Evolutionary conservation across 2,797 vertebrate species (phyloP), one percentile per base, ranked within the genome.

Genomic region (Sebastes steindachneri): DNA sequence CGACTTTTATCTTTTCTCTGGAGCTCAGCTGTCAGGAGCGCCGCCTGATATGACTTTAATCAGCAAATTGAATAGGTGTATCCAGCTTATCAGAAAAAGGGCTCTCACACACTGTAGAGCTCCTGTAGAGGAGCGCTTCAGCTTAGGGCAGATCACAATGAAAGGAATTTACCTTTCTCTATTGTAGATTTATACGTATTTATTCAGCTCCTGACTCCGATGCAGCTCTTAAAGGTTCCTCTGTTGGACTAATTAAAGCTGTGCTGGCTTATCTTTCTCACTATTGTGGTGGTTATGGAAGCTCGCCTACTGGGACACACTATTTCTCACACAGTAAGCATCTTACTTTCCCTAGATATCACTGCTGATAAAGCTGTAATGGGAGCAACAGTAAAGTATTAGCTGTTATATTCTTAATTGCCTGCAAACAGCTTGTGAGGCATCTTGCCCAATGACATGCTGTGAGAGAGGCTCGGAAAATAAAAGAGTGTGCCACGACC

Each of bases 21-120:
- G 55, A 83, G 89, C 86, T 86, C 60, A 78, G 81, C 89, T 91
- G 89, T 92, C 90, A 88, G 88, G 48, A 83, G 77, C 48, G 37
- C 68, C 28, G 75, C 69, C 84, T 88, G 89, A 87, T 89, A 87
- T 84, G 85, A 89, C 90, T 93, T 92, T 92, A 93, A 94, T 92
- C 92, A 93, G 86, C 79, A 86, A 86, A 91, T 86, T 93, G 88
- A 94, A 91, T 84, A 87, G 89, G 88, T 90, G 85, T 86, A 88
- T 91, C 85, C 86, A 82, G 86, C 88, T 92, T 90, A 92, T 91
- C 81, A 76, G 72, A 77, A 68, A 84, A 75, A 58, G 10, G 62
- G 77, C 85, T 91, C 86, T 88, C 79, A 73, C 77, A 80, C 65
- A 73, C 41, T 62, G 73, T 57, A 82, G 79, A 65, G 77, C 82